Conservation (phyloP, 2,797 vertebrate species). For the Onychomys leucogaster region DNA sequence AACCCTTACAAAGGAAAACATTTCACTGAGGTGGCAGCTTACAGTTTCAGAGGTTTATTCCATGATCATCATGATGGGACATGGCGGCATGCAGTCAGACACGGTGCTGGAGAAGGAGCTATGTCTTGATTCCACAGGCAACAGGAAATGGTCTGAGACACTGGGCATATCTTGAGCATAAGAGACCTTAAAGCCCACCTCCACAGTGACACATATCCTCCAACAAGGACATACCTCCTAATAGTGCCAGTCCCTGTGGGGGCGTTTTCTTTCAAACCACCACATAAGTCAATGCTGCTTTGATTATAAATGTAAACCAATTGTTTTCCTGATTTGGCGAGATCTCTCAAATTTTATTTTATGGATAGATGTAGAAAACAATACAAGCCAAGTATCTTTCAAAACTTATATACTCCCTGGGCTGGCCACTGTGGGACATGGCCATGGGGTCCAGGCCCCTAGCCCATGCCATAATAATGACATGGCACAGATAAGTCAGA, state of each 20-base stretch:
- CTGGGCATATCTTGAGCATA: not conserved
- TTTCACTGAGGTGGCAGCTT: not conserved
- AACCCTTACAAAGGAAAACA: not conserved
- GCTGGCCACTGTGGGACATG: not conserved
- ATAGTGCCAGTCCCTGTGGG: not conserved
- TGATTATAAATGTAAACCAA: not conserved
- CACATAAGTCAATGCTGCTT: not conserved
- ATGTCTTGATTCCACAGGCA: not conserved
- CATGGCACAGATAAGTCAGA: not conserved
- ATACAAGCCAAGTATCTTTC: not conserved
- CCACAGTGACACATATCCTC: not conserved
- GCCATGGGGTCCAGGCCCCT: too few relatives aligned
- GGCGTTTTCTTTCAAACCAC: not conserved
- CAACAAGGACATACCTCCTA: not conserved
- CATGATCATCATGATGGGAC: not conserved
- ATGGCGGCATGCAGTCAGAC: not conserved
- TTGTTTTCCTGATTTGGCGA: not conserved
- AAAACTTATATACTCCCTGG: not conserved
- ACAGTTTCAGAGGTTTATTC: not conserved
- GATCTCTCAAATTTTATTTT: not conserved
- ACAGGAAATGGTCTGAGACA: not conserved
- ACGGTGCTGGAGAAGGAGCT: not conserved
- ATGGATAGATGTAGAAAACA: not conserved
- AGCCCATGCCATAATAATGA: not conserved
- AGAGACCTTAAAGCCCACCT: not conserved